These are phyloP conservation scores for Neolamprologus kungweensis DNA, from an alignment of 2,113 vertebrate species.

Conservation along the genomic window DNA sequence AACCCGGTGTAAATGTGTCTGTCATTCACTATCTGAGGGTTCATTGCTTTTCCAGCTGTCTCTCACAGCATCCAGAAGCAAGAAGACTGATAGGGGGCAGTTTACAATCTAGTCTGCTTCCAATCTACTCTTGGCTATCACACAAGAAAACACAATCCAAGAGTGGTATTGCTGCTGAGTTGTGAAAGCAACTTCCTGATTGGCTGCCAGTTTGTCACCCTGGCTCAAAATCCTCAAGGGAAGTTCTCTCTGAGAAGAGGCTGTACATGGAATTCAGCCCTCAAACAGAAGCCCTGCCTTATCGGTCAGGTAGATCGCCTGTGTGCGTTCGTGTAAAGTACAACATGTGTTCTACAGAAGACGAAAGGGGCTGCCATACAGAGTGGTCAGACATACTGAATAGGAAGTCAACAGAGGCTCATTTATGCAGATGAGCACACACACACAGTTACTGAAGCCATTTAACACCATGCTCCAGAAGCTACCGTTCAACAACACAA, in stretches of 20 bases:
- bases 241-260: neutral
- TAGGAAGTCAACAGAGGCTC: neutral
- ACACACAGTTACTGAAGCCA: neutral
- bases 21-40: neutral
- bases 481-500: neutral
- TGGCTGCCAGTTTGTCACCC: neutral
- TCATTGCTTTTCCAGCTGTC: constrained; percentile 19
- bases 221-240: neutral
- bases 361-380: neutral
- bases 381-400: neutral
- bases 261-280: neutral
- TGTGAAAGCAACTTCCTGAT: constrained; percentile 4
- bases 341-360: neutral
- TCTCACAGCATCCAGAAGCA: neutral
- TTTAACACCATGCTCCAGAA: neutral
- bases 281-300: neutral
- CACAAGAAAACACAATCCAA: neutral
- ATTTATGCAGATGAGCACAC: neutral
- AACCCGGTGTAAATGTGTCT: neutral
- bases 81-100: constrained; percentile 14
- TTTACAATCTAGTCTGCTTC: neutral
- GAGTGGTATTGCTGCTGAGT: neutral
- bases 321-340: neutral
- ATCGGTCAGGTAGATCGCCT: neutral
- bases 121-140: neutral